These are phyloP conservation scores for Pantherophis guttatus DNA, from an alignment of 2,113 vertebrate genomes.

Conservation along the genomic window DNA sequence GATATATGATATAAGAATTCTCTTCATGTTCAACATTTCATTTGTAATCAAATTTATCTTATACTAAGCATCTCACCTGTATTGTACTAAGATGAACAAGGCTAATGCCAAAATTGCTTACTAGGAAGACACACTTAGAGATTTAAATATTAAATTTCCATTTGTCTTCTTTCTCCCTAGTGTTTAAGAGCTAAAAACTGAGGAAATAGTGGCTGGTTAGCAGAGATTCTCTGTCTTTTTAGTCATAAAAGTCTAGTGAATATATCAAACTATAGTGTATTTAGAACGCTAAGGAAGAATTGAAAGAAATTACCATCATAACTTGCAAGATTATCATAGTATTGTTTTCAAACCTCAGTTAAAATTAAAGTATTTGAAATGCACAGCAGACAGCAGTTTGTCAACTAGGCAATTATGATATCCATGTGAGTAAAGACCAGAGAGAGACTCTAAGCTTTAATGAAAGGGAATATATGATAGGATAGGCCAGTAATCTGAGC, in stretches of 20 bases:
- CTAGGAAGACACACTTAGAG: not conserved
- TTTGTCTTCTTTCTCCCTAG: not conserved
- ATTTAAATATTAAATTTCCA: not conserved
- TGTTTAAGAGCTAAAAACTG: not conserved
- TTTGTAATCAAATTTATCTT: conserved; percentile 18
- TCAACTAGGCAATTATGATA: not conserved
- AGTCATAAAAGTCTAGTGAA: not conserved
- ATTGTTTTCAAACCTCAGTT: not conserved
- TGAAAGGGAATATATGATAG: not conserved
- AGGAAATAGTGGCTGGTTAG: not conserved
- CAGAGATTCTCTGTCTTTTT: not conserved
- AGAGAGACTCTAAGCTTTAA: not conserved
- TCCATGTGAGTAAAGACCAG: not conserved
- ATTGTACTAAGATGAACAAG: not conserved
- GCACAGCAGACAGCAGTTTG: not conserved
- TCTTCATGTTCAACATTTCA: not conserved
- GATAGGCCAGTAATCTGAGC: not conserved
- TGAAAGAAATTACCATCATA: not conserved
- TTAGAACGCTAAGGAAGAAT: not conserved
- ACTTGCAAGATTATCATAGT: not conserved
- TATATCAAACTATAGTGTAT: not conserved
- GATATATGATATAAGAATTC: not conserved
- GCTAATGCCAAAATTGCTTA: not conserved
- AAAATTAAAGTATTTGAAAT: not conserved
- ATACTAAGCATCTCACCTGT: not conserved